Base-by-base conservation (phyloP, 1,140 invertebrate species). In the Cydia strobilella region DNA sequence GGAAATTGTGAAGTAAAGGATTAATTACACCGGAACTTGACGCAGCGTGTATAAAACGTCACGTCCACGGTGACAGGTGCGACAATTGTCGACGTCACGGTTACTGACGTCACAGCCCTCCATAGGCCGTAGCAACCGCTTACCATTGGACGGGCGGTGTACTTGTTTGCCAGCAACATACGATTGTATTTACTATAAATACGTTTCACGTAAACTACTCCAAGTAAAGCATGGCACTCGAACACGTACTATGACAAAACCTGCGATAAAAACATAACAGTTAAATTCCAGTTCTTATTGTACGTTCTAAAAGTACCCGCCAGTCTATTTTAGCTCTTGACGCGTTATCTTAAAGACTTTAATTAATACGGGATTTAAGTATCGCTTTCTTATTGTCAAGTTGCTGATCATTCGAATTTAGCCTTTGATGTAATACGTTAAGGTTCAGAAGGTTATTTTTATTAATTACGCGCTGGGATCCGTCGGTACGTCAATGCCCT, bases 361-460 rank as follows among this genome's bases (percentile, higher is more conserved):
- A 59, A 59, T 59, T 23, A 23, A 59, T 59, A 59, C 54, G 54
- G 54, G 54, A 59, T 59, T 59, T 59, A 59, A 59, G 54, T 23
- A 23, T 59, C 54, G 7, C 15, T 1, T 23, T 23, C 18, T 59
- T 59, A 59, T 59, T 51, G n/a, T 18, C 42, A 59, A 23, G 9
- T 12, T 59, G 10, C 51, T 73, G 35, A 71, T 69, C 74, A 74
- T 75, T 74, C 48, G 51, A 72, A 73, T 39, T 35, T 25, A 73
- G 65, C 48, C 72, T 39, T 74, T 69, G 35, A 51, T 51, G n/a
- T 73, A 27, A 77, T 69, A 79, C 77, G 72, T 79, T 80, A 81
- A 74, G 78, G 80, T 23, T 20, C 54, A 59, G n/a, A 18, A 51
- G 15, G 5, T 15, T 51, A 59, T 59, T 23, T 20, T 59, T 59